Evolutionary conservation across 2,888 invertebrate species (phyloP), one percentile per base, ranked within the genome.

Genomic region (Lacanobia wlatinum): DNA sequence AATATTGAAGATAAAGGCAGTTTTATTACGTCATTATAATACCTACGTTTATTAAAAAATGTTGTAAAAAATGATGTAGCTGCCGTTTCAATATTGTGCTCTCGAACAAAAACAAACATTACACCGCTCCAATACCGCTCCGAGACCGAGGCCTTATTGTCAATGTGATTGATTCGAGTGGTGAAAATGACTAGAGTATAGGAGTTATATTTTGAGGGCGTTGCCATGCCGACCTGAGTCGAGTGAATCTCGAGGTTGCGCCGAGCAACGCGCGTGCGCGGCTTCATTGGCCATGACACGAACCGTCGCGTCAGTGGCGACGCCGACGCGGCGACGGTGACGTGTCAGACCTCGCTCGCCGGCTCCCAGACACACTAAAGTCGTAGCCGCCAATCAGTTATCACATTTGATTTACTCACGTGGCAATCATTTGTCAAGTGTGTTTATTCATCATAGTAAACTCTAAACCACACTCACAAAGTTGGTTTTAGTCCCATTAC

Each of bases 221-320:
- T 59, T 59, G 59, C 9, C 40, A 59, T 59, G 21, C 21, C 21
- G 21, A 40, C 14, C 14, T 40, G 40, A 59, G 59, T 59, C 40
- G 59, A 59, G 40, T 21, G 40, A 40, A 59, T 40, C 40, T 59
- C 59, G 59, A 21, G 40, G 40, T 14, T 12, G 40, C 4, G 8
- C n/a, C 59, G 3, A 34, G 18, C 28, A 55, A 40, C 40, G 40
- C 59, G 59, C 59, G n/a, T 40, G 59, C 59, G 59, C 59, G 59
- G 21, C 56, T 38, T 34, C 18, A 56, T 48, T 16, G 9, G 50
- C 14, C 53, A 21, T 40, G 52, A n/a, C 21, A 21, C 23, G 14
- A 21, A 16, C 12, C 14, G 40, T 21, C 21, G 40, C 21, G 40
- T 21, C 21, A 59, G 59, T 59, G 8, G 21, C 59, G 21, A 59